These are phyloP conservation scores for Syrista parreyssii DNA, from an alignment of 2,888 invertebrate species.

Conservation along the genomic window DNA sequence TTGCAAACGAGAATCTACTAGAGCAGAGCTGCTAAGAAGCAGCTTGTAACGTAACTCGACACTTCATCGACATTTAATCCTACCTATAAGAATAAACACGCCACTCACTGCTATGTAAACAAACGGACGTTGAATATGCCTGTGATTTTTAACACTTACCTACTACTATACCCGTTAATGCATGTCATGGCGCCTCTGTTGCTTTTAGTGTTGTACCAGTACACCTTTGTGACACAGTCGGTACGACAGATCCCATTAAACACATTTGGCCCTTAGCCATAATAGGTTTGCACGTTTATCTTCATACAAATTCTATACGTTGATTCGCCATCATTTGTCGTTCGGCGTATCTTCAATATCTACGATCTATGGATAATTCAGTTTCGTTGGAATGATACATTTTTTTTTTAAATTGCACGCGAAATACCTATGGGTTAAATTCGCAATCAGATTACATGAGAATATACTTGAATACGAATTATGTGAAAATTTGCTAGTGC, in stretches of 20 bases:
- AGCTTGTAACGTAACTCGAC: conserved; percentile 7
- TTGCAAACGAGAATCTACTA: background rate
- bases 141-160: conserved; percentile 28
- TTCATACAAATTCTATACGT: background rate
- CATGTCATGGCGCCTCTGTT: background rate
- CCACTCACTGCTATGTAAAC: conserved; percentile 29
- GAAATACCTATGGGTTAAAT: background rate
- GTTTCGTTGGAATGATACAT: background rate
- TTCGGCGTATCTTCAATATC: background rate
- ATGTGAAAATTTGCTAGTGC: background rate
- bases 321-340: background rate
- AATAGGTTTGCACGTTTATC: background rate
- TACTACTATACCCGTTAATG: background rate
- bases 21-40: conserved; percentile 4
- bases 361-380: background rate
- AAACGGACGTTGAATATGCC: conserved; percentile 39
- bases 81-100: conserved; percentile 30
- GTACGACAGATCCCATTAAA: background rate
- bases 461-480: background rate
- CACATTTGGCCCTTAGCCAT: background rate
- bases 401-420: background rate
- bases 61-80: conserved; percentile 11
- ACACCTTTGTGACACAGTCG: background rate
- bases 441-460: background rate
- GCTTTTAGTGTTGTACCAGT: background rate